Evolutionary conservation across 2,888 invertebrate species (phyloP).

Genomic region (Acrobasis consociella): DNA sequence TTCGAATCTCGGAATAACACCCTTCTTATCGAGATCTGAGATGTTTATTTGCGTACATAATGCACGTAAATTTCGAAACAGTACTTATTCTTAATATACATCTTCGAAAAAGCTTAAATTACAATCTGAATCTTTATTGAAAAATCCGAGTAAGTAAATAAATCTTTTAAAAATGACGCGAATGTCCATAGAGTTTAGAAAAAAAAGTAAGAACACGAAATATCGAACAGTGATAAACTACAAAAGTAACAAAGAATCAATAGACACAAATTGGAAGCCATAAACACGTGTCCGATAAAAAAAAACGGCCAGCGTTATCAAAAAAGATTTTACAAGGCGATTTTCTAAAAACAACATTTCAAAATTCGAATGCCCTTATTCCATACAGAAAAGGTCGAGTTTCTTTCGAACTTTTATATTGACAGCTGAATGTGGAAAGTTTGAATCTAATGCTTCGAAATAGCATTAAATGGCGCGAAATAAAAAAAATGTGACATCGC

Average conservation of each 20-base stretch:
- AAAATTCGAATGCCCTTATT: slow-evolving; percentile 33
- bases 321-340: slow-evolving; percentile 24
- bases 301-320: slow-evolving; percentile 47
- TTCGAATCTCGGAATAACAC: slow-evolving; percentile 70
- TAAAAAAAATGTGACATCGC: slow-evolving; percentile 69
- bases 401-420: slow-evolving; percentile 34
- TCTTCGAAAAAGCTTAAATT: neutral
- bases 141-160: no score
- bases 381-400: slow-evolving; percentile 41
- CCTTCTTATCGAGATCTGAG: slow-evolving; percentile 67
- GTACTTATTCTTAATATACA: slow-evolving; percentile 27
- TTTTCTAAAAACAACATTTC: slow-evolving; percentile 25
- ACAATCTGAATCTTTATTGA: neutral
- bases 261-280: slow-evolving; percentile 73
- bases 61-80: slow-evolving; percentile 32
- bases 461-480: slow-evolving; percentile 80
- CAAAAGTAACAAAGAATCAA: slow-evolving; percentile 60
- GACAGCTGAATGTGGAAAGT: slow-evolving; percentile 36
- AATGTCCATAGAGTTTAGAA: slow-evolving; percentile 21
- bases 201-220: slow-evolving; percentile 25
- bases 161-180: slow-evolving; percentile 18
- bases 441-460: slow-evolving; percentile 59
- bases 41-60: slow-evolving; percentile 60
- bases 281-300: slow-evolving; percentile 69
- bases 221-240: slow-evolving; percentile 54